phyloP scores from a whole-genome alignment of 2,888 invertebrate species.

The Troilus luridus region DNA sequence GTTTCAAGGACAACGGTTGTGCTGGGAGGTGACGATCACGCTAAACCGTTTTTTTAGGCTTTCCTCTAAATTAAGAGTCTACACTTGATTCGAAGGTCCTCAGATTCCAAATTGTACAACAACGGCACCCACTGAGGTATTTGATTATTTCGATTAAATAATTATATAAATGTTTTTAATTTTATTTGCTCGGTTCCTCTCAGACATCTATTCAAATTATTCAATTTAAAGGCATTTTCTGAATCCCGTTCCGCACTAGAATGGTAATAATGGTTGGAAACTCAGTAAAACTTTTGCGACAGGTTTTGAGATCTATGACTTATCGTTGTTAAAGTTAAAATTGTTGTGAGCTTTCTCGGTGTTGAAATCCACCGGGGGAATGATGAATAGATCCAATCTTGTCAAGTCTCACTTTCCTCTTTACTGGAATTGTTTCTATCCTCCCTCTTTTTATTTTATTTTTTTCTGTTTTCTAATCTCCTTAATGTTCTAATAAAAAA shows the following conservation, averaged over 20 bases:
- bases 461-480: background rate
- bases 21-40: too few relatives aligned
- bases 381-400: conserved; percentile 23
- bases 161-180: too few relatives aligned
- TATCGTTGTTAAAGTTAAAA: background rate
- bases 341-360: background rate
- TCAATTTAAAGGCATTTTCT: too few relatives aligned
- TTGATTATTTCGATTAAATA: too few relatives aligned
- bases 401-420: conserved; percentile 8
- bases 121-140: too few relatives aligned
- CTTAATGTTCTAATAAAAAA: background rate
- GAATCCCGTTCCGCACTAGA: background rate
- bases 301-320: background rate
- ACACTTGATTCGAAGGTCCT: too few relatives aligned
- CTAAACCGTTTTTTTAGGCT: too few relatives aligned
- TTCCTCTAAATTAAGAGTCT: too few relatives aligned
- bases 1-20: too few relatives aligned
- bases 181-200: too few relatives aligned
- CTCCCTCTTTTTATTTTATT: background rate
- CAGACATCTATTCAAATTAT: too few relatives aligned
- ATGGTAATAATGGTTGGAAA: background rate
- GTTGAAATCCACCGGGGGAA: background rate
- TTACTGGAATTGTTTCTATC: background rate
- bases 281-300: background rate
- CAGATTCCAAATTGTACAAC: too few relatives aligned